Conservation (phyloP, 2,113 vertebrate species). For the Callaeas wilsoni region DNA sequence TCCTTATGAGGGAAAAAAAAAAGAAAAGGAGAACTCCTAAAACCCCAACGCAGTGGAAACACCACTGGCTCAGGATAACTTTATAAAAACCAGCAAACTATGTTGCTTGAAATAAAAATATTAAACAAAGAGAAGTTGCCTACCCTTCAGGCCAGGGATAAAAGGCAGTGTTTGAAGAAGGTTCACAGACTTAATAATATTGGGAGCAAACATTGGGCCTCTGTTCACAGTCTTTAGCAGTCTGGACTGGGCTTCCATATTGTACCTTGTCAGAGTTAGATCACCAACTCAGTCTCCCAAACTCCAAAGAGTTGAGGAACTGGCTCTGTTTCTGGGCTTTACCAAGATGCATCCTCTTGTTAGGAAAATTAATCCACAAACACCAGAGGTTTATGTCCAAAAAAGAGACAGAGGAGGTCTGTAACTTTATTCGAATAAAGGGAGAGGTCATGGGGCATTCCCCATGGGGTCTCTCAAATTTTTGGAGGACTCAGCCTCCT, state of each 20-base stretch:
- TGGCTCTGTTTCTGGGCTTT: neutral
- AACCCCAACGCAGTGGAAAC: neutral
- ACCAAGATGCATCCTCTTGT: neutral
- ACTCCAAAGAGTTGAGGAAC: neutral
- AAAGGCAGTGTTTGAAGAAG: neutral
- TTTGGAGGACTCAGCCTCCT: neutral
- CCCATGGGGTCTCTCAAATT: neutral
- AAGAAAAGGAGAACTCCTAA: too few relatives aligned
- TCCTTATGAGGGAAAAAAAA: too few relatives aligned
- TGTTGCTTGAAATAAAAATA: neutral
- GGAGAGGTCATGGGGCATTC: neutral
- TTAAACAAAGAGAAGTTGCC: neutral
- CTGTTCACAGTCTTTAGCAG: neutral
- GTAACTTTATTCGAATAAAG: neutral
- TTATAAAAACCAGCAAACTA: neutral
- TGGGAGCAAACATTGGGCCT: neutral
- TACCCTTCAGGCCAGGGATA: neutral
- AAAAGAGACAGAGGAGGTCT: neutral
- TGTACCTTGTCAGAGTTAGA: neutral
- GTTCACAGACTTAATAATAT: neutral
- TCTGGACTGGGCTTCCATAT: neutral
- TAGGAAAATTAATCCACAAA: fast-evolving
- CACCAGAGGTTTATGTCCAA: neutral
- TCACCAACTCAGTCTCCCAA: neutral
- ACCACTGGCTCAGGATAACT: neutral